Conservation (phyloP, 1,140 invertebrate genomes). For the Psilanteris sp. region DNA sequence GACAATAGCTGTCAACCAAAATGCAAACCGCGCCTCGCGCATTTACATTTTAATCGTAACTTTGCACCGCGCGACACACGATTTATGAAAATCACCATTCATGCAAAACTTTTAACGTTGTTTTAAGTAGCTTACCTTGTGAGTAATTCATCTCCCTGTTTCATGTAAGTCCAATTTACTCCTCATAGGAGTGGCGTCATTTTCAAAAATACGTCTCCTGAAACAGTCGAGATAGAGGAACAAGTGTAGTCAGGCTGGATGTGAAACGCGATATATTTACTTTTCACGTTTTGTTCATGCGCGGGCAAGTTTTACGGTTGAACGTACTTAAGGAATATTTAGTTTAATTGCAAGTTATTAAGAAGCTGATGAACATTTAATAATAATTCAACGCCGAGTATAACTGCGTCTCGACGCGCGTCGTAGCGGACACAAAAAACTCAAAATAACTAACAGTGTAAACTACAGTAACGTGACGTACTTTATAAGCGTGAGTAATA, state of each 20-base stretch:
- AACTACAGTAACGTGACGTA: conserved; percentile 45
- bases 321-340: no score
- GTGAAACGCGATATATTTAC: no score
- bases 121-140: conserved; percentile 74
- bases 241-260: no score
- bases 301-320: no score
- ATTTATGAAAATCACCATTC: conserved; percentile 51
- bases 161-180: conserved; percentile 77
- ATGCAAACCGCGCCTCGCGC: no score
- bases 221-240: conserved; percentile 50
- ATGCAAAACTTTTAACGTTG: conserved; percentile 44
- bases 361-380: conserved; percentile 18
- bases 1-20: no score
- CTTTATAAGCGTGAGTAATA: conserved; percentile 56
- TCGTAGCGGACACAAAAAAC: conserved; percentile 47
- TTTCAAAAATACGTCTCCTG: conserved; percentile 66
- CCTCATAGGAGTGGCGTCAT: conserved; percentile 72
- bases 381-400: conserved; percentile 1
- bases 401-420: conserved; percentile 22
- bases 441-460: conserved; percentile 30
- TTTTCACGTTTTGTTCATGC: no score
- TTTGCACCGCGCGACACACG: conserved; percentile 20
- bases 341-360: no score
- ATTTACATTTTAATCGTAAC: conserved; percentile 46
- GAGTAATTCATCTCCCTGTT: conserved; percentile 79